Evolutionary conservation across 1,140 invertebrate genomes (phyloP).

Genomic region (Scaptomyza hsui): DNA sequence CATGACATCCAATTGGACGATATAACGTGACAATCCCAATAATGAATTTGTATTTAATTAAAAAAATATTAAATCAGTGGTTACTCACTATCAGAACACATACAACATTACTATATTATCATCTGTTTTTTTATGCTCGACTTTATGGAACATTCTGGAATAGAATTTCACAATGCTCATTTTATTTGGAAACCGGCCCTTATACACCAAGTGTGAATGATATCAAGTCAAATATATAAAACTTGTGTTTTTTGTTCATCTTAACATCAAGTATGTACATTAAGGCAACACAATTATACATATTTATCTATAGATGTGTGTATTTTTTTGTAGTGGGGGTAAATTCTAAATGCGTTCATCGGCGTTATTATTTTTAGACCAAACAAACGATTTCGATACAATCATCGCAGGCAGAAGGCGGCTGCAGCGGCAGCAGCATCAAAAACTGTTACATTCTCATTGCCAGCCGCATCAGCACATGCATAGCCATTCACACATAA

Average conservation of each 20-base stretch:
- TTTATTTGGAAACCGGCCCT: slow-evolving; percentile 41
- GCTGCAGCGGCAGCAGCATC: slow-evolving; percentile 24
- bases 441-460: slow-evolving; percentile 63
- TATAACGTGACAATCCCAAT: too few species aligned
- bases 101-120: too few species aligned
- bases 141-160: slow-evolving; percentile 40
- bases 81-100: too few species aligned
- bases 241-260: slow-evolving; percentile 26
- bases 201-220: slow-evolving; percentile 71
- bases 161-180: slow-evolving; percentile 57
- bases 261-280: slow-evolving; percentile 28
- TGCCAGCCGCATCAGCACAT: slow-evolving; percentile 32
- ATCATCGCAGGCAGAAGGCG: slow-evolving; percentile 43
- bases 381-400: slow-evolving; percentile 78
- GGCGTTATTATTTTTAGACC: slow-evolving; percentile 71
- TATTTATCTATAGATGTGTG: slow-evolving; percentile 24
- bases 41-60: too few species aligned
- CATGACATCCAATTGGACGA: too few species aligned
- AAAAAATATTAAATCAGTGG: too few species aligned
- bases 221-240: slow-evolving; percentile 38
- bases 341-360: slow-evolving; percentile 79
- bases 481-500: slow-evolving; percentile 1
- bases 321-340: slow-evolving; percentile 32
- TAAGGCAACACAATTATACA: slow-evolving; percentile 35
- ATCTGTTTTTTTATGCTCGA: slow-evolving; percentile 3